Conservation (phyloP, 2,113 vertebrate genomes). For the Oxyura jamaicensis region DNA sequence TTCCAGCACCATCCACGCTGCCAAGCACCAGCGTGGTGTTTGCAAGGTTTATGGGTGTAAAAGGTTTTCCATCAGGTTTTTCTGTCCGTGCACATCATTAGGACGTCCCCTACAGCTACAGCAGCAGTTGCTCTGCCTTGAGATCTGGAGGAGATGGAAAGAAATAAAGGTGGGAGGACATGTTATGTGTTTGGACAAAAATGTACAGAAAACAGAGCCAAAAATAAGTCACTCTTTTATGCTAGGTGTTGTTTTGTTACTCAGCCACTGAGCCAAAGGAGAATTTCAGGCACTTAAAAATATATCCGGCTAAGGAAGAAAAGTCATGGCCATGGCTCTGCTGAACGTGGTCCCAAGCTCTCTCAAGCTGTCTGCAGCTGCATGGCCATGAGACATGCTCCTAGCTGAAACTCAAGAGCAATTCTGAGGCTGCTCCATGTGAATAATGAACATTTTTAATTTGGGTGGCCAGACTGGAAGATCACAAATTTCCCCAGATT, state of each 20-base stretch:
- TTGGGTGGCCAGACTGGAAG: not conserved
- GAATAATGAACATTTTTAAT: not conserved
- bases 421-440: not conserved
- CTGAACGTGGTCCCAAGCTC: not conserved
- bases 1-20: not conserved
- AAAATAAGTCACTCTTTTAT: not conserved
- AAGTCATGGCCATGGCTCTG: not conserved
- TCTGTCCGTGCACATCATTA: not conserved
- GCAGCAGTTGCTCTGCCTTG: not conserved
- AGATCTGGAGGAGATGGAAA: not conserved
- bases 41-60: not conserved
- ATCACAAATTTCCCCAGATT: not conserved
- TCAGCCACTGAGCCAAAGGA: not conserved
- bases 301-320: not conserved
- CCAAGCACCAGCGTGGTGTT: not conserved
- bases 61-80: not conserved
- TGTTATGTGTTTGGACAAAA: not conserved
- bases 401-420: not conserved
- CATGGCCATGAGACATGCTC: not conserved
- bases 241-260: not conserved
- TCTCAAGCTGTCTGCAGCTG: not conserved
- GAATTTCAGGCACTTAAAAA: not conserved
- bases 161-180: not conserved
- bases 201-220: accelerated
- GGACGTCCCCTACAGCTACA: not conserved